Conservation (phyloP, 2,113 vertebrate species). For the Lipotes vexillifer region DNA sequence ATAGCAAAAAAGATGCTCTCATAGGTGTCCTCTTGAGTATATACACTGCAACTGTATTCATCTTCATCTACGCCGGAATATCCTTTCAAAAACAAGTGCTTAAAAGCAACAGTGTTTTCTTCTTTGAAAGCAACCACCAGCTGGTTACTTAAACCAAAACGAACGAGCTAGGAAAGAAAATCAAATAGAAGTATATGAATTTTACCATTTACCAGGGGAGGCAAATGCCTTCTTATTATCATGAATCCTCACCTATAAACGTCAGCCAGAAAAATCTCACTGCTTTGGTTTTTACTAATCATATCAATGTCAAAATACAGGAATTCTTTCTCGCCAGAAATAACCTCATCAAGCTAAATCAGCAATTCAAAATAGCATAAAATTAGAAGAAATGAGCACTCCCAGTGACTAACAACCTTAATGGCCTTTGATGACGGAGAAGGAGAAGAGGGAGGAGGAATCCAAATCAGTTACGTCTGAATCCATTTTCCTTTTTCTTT, state of each 20-base stretch:
- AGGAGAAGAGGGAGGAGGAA: background rate
- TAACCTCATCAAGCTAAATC: background rate
- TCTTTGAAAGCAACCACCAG: slow-evolving; percentile 96
- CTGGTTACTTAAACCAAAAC: slow-evolving; percentile 96
- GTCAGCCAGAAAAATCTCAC: background rate
- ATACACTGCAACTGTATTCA: slow-evolving; percentile 89
- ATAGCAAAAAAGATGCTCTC: slow-evolving; percentile 89
- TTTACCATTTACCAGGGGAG: background rate
- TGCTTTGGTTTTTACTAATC: background rate
- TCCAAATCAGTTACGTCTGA: background rate
- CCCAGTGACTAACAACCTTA: background rate
- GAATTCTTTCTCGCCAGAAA: background rate
- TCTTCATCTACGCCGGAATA: slow-evolving; percentile 92
- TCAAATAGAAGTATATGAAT: background rate
- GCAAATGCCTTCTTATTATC: background rate
- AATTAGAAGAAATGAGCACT: background rate
- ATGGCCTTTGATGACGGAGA: background rate
- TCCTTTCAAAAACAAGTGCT: slow-evolving; percentile 92
- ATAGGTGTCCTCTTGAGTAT: slow-evolving; percentile 87
- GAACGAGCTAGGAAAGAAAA: slow-evolving; percentile 85
- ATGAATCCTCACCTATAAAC: background rate
- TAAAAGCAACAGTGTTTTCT: slow-evolving; percentile 91
- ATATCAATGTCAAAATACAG: background rate
- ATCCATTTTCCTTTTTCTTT: background rate
- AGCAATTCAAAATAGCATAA: background rate